Conservation (phyloP, 2,888 invertebrate genomes). For the Xestoiulus laeticollis region DNA sequence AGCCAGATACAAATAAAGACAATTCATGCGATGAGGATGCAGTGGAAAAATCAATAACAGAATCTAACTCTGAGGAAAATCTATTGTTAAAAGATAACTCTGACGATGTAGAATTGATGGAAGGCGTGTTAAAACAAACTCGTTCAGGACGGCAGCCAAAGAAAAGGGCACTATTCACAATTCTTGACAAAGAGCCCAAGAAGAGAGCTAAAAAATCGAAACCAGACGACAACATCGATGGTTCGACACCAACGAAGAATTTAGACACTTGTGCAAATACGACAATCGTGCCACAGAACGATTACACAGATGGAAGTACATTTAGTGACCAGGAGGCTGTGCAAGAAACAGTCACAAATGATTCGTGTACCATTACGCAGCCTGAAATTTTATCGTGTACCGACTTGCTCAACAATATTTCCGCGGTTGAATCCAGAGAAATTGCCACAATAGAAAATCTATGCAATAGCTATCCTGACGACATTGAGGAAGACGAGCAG, state of each 20-base stretch:
- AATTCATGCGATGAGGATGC: neutral
- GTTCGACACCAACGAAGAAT: neutral
- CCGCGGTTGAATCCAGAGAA: neutral
- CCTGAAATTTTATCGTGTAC: neutral
- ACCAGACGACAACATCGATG: neutral
- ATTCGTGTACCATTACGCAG: neutral
- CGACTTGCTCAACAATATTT: neutral
- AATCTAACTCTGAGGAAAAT: neutral
- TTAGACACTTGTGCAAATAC: neutral
- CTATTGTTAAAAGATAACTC: neutral
- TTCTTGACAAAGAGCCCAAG: neutral
- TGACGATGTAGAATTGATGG: conserved; percentile 38
- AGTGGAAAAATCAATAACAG: neutral
- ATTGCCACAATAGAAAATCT: neutral
- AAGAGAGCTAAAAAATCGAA: conserved; percentile 5
- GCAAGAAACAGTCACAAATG: neutral
- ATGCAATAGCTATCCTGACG: neutral
- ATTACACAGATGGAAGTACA: neutral
- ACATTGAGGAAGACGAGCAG: neutral
- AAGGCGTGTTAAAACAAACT: conserved; percentile 48
- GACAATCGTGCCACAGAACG: neutral
- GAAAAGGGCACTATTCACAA: conserved; percentile 8
- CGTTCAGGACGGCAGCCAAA: conserved; percentile 49
- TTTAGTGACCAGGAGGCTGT: neutral
- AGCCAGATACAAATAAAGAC: neutral